Evolutionary conservation across 1,140 invertebrate species (phyloP).

Genomic region (Drosophila carrolli): DNA sequence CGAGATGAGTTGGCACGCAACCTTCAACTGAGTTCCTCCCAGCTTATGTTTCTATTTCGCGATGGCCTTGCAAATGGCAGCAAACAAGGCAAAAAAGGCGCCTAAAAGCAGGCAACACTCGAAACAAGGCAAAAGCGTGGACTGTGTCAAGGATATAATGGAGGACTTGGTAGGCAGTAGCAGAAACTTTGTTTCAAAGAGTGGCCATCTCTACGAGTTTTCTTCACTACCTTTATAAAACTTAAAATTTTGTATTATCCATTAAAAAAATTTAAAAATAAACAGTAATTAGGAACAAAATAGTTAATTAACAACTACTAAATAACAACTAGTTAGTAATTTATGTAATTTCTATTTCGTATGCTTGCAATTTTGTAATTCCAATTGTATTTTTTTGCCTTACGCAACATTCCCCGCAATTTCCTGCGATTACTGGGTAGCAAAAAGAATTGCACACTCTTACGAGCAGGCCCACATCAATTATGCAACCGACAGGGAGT

Average conservation of each 20-base stretch:
- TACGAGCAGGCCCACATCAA: constrained; percentile 58
- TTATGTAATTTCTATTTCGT: too few relatives aligned
- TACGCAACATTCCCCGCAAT: too few relatives aligned
- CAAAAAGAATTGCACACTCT: constrained; percentile 18
- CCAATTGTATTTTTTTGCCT: too few relatives aligned
- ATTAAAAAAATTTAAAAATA: too few relatives aligned
- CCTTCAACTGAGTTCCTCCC: constrained; percentile 50
- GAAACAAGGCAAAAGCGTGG: constrained; percentile 25
- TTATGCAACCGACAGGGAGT: constrained; percentile 58
- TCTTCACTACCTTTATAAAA: too few relatives aligned
- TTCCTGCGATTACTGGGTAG: constrained; percentile 9
- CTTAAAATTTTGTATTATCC: too few relatives aligned
- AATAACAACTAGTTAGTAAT: too few relatives aligned
- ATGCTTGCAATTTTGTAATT: too few relatives aligned
- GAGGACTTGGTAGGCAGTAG: not conserved
- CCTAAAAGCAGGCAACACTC: constrained; percentile 64
- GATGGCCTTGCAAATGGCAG: constrained; percentile 57
- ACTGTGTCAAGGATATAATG: constrained; percentile 72
- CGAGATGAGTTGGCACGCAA: constrained; percentile 58
- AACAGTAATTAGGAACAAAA: too few relatives aligned
- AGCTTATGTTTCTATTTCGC: constrained; percentile 36
- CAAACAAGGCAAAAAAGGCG: constrained; percentile 45
- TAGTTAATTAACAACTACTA: too few relatives aligned
- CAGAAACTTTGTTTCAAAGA: not conserved
- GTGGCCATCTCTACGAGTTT: not conserved